These are phyloP conservation scores for Megalonaias nervosa DNA, from an alignment of 1,140 invertebrate genomes.

Conservation along the genomic window DNA sequence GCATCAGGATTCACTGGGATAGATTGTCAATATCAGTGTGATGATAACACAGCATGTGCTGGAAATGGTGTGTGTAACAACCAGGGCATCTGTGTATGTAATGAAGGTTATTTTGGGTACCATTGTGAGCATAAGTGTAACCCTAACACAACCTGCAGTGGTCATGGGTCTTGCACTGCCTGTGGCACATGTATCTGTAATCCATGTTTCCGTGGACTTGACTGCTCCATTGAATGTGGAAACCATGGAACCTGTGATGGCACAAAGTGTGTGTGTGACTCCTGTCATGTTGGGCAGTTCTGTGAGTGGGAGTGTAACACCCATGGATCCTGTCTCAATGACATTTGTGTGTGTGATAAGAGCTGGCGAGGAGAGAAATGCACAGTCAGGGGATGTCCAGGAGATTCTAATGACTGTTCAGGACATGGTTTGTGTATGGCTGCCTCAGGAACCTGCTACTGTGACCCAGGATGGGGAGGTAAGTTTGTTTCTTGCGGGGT, in stretches of 20 bases:
- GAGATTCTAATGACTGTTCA: slow-evolving; percentile 42
- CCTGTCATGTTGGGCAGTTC: slow-evolving; percentile 51
- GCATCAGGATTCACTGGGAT: slow-evolving; percentile 39
- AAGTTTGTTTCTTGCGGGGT: too few relatives aligned
- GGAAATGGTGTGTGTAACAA: slow-evolving; percentile 50
- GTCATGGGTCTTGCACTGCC: slow-evolving; percentile 49
- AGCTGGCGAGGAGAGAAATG: slow-evolving; percentile 54
- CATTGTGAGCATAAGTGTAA: slow-evolving; percentile 54
- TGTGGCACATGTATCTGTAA: slow-evolving; percentile 57
- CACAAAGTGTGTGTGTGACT: slow-evolving; percentile 53
- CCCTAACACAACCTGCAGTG: slow-evolving; percentile 44
- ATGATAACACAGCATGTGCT: slow-evolving; percentile 32
- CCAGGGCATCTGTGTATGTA: slow-evolving; percentile 50
- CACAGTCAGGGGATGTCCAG: slow-evolving; percentile 50
- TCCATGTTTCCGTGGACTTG: slow-evolving; percentile 55
- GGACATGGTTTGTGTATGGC: slow-evolving; percentile 59
- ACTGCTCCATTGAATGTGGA: slow-evolving; percentile 51
- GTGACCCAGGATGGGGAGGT: slow-evolving; percentile 61
- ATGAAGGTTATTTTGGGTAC: slow-evolving; percentile 49
- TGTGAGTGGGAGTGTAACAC: slow-evolving; percentile 58
- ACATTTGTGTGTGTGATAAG: slow-evolving; percentile 45
- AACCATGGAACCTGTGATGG: slow-evolving; percentile 49
- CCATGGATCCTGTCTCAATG: slow-evolving; percentile 45
- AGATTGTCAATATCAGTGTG: slow-evolving; percentile 55
- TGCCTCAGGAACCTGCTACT: slow-evolving; percentile 50